phyloP scores from a whole-genome alignment of 2,888 invertebrate species.

The Homarus gammarus region DNA sequence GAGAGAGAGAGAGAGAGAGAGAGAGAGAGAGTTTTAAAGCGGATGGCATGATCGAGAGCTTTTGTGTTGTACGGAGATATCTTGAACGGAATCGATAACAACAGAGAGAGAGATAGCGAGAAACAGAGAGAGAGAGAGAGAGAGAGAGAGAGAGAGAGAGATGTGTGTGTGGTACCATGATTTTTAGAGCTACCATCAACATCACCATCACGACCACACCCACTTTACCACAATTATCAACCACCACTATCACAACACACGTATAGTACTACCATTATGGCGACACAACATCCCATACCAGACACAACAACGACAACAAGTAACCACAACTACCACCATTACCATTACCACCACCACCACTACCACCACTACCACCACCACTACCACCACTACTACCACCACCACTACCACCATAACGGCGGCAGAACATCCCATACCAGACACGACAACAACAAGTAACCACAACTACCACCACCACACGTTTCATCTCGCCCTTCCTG shows the following conservation, averaged over 20 bases:
- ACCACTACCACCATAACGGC: constrained; percentile 10
- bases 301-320: too few relatives aligned
- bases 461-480: constrained; percentile 13
- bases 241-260: background rate
- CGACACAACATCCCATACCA: too few relatives aligned
- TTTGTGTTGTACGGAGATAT: constrained; percentile 25
- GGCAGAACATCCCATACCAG: background rate
- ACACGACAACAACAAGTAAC: constrained; percentile 2
- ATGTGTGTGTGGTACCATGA: too few relatives aligned
- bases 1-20: constrained; percentile 7
- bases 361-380: constrained; percentile 3
- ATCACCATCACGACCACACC: too few relatives aligned
- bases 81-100: constrained; percentile 39
- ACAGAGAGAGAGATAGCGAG: constrained; percentile 3
- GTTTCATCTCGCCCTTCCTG: too few relatives aligned
- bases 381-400: constrained; percentile 11
- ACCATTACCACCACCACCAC: constrained; percentile 21
- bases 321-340: background rate
- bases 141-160: constrained; percentile 30
- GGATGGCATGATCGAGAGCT: constrained; percentile 19
- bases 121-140: background rate
- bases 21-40: constrained; percentile 33
- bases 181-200: too few relatives aligned
- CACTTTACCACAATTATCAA: too few relatives aligned
- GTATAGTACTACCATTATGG: too few relatives aligned